Percentiles rank a stretch among this genome's conserved stretches.
Conservation (phyloP, 1,140 invertebrate genomes). For the Drosophila ohnishii region DNA sequence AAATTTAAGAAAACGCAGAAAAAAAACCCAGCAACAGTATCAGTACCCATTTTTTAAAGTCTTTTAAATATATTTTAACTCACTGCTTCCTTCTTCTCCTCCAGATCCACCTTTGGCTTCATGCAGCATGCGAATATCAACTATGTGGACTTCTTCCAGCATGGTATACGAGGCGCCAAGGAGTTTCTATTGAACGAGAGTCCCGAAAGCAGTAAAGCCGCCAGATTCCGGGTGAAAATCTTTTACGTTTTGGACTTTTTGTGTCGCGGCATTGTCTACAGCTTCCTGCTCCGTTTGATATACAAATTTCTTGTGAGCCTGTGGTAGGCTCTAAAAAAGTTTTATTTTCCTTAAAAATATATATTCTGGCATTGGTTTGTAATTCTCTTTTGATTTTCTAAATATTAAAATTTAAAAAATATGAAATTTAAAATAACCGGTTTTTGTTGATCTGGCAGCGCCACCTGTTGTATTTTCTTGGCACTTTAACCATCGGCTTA, state of each 20-base stretch:
- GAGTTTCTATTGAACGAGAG: constrained; percentile 85
- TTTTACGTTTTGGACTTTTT: constrained; percentile 61
- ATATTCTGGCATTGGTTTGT: constrained; percentile 11
- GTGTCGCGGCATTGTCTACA: constrained; percentile 50
- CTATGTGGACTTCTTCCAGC: constrained; percentile 83
- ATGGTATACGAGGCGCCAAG: constrained; percentile 85
- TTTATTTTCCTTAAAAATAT: background rate
- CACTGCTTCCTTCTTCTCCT: background rate
- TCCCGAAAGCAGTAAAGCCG: constrained; percentile 80
- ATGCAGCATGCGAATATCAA: constrained; percentile 83
- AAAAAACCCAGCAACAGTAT: too few relatives aligned
- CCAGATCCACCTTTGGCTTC: constrained; percentile 60
- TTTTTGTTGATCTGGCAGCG: background rate
- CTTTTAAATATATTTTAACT: too few relatives aligned
- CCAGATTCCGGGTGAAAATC: constrained; percentile 59
- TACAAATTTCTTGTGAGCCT: constrained; percentile 38
- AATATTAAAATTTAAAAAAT: background rate
- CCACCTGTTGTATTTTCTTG: background rate
- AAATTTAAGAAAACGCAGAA: background rate
- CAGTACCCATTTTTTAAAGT: too few relatives aligned
- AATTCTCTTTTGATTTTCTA: background rate
- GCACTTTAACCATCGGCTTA: too few relatives aligned
- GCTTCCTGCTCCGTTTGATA: constrained; percentile 47
- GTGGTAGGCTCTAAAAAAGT: constrained; percentile 3
- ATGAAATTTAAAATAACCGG: background rate